These are phyloP conservation scores for Ichneumoninae sp. DNA, from an alignment of 2,888 invertebrate genomes.

Conservation along the genomic window DNA sequence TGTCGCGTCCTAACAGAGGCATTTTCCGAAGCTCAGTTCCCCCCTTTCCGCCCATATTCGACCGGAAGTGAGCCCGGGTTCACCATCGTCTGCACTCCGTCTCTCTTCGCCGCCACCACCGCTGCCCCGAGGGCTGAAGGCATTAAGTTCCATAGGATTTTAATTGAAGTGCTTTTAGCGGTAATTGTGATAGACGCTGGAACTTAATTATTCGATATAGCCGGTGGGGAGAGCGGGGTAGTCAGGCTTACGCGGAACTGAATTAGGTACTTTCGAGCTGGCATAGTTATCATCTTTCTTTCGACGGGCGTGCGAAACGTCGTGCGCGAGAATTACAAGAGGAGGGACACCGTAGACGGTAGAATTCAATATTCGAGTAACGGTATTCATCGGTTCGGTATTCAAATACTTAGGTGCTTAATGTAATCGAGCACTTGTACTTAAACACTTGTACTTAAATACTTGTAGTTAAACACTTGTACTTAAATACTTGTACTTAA, in stretches of 20 bases:
- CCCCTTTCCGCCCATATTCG: slow-evolving; percentile 24
- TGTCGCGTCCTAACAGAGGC: slow-evolving; percentile 1
- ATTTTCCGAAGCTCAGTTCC: slow-evolving; percentile 2
- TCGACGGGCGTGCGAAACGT: slow-evolving; percentile 35
- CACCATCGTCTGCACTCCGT: slow-evolving; percentile 6
- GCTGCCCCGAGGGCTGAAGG: slow-evolving; percentile 69
- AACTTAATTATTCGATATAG: slow-evolving; percentile 76
- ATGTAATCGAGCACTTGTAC: too few species aligned
- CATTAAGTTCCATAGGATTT: slow-evolving; percentile 77
- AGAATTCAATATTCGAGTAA: too few species aligned
- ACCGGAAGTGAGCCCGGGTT: slow-evolving; percentile 18
- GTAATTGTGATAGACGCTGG: slow-evolving; percentile 77
- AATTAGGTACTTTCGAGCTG: slow-evolving; percentile 70
- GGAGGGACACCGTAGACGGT: background rate
- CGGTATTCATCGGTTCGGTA: too few species aligned
- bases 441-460: too few species aligned
- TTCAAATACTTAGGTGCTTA: too few species aligned
- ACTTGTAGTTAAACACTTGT: too few species aligned
- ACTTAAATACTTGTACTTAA: too few species aligned
- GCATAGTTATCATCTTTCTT: slow-evolving; percentile 68
- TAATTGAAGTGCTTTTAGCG: slow-evolving; percentile 79
- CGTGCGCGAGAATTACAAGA: background rate
- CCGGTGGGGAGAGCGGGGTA: slow-evolving; percentile 62
- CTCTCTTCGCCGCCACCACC: slow-evolving; percentile 32
- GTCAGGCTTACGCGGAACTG: slow-evolving; percentile 65